These are phyloP conservation scores for Perodicticus potto DNA, from an alignment of 2,797 vertebrate genomes.

Conservation along the genomic window DNA sequence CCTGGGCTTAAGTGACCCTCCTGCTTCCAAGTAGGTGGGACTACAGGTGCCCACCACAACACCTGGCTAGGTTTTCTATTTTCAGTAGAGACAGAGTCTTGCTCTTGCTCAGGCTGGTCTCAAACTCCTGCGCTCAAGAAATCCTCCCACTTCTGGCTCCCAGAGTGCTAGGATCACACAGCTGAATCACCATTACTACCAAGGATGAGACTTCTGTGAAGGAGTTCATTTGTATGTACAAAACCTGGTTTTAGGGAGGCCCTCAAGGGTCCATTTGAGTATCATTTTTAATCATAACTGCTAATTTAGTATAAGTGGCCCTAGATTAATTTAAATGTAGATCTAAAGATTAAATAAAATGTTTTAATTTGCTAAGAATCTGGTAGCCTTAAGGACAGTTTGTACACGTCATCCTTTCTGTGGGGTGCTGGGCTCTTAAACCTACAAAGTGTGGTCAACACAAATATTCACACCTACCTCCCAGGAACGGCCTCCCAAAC, in stretches of 20 bases:
- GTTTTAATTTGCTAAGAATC: not conserved
- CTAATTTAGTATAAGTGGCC: not conserved
- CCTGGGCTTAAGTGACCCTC: too few species aligned
- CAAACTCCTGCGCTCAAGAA: too few species aligned
- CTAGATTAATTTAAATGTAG: constrained; percentile 1
- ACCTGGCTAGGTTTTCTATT: too few species aligned
- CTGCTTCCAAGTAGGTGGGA: too few species aligned
- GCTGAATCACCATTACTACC: too few species aligned
- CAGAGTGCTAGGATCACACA: too few species aligned
- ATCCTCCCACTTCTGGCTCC: too few species aligned
- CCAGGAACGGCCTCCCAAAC: not conserved
- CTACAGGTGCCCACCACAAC: too few species aligned
- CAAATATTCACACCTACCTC: not conserved
- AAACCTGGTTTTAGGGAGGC: not conserved
- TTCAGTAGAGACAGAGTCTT: too few species aligned
- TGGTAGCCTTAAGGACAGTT: not conserved
- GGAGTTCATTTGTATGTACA: not conserved
- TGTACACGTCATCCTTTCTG: not conserved
- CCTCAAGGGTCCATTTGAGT: not conserved
- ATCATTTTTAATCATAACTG: constrained; percentile 24
- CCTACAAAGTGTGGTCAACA: not conserved
- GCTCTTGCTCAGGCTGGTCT: too few species aligned
- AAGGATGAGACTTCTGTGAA: not conserved
- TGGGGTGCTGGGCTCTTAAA: not conserved
- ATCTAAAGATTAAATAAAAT: not conserved